phyloP scores from a whole-genome alignment of 2,113 vertebrate species.

The Apodemus sylvaticus region DNA sequence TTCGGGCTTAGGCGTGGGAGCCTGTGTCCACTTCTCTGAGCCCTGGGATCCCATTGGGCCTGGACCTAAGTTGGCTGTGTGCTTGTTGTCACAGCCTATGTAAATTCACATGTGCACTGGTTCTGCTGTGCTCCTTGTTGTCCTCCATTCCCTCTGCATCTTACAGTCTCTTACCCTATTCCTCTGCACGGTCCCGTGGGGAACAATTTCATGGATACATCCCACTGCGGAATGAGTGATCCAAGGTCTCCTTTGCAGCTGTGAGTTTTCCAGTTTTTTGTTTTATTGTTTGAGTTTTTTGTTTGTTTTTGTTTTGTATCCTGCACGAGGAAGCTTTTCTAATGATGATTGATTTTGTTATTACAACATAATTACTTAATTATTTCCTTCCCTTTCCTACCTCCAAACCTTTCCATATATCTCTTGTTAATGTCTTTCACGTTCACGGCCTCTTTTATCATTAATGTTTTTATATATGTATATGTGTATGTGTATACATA shows the following conservation, averaged over 20 bases:
- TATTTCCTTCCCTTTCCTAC: not conserved
- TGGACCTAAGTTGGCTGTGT: fast-evolving
- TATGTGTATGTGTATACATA: not conserved
- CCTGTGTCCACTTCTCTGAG: not conserved
- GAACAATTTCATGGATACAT: not conserved
- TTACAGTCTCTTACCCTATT: not conserved
- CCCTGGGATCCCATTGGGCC: not conserved
- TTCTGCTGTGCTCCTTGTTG: not conserved
- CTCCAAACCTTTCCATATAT: not conserved
- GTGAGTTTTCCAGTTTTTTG: fast-evolving
- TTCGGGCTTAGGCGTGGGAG: not conserved
- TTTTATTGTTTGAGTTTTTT: no score
- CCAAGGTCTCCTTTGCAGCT: no score
- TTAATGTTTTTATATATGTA: not conserved
- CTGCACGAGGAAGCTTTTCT: not conserved
- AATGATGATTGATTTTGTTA: no score
- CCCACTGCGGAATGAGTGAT: no score
- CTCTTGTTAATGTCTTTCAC: not conserved
- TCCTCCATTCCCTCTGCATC: not conserved
- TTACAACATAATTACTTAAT: not conserved
- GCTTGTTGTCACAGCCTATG: not conserved
- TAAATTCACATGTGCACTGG: not conserved
- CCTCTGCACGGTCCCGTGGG: not conserved
- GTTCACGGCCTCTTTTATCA: not conserved
- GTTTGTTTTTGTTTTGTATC: not conserved